Base-by-base conservation (phyloP, 2,888 invertebrate species). In the Drosophila yooni region DNA sequence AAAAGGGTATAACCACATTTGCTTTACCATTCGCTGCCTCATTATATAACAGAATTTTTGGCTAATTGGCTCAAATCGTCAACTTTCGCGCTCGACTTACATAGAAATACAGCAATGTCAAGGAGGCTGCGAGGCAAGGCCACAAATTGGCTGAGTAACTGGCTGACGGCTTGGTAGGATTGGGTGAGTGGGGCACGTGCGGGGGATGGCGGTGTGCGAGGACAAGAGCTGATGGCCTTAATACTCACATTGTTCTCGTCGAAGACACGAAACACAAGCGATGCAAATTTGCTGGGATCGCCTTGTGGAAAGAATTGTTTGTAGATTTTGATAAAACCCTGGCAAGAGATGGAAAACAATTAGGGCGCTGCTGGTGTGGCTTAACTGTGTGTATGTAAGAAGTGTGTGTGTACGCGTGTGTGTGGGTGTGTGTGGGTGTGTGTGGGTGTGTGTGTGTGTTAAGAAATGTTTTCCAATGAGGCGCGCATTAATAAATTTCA, bases 231-330 rank as follows among this genome's bases (percentile, higher is more conserved):
- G 61, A 34, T 52, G 68, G 61, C 67, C 25, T 60, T 56, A 57
- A 82, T 91, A 95, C 97, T 97, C 94, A 99, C 99, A 94, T 98
- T 98, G 94, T 99, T 99, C 94, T 99, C 98, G 94, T 99, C 99
- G 94, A 99, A 99, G 75, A 99, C 99, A 93, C 99, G 96, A 95
- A 99, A 99, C 77, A 99, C 99, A 91, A 99, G 95, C 72, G 98
- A 97, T 69, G 99, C 99, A 93, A 99, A 99, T 94, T 99, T 99
- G 92, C 98, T 98, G 52, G 99, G 99, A 94, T 99, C 99, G 88
- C 99, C 99, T 95, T 99, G 98, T 68, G 99, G 99, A 94, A 99
- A 99, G 95, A 99, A 99, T 94, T 99, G 99, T 94, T 98, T 98
- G 95, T 99, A 99, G 94, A 99, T 99, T 95, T 98, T 98, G 93